Evolutionary conservation across 2,888 invertebrate species (phyloP), one percentile per base, ranked within the genome.

Genomic region (Caenorhabditis sinica): DNA sequence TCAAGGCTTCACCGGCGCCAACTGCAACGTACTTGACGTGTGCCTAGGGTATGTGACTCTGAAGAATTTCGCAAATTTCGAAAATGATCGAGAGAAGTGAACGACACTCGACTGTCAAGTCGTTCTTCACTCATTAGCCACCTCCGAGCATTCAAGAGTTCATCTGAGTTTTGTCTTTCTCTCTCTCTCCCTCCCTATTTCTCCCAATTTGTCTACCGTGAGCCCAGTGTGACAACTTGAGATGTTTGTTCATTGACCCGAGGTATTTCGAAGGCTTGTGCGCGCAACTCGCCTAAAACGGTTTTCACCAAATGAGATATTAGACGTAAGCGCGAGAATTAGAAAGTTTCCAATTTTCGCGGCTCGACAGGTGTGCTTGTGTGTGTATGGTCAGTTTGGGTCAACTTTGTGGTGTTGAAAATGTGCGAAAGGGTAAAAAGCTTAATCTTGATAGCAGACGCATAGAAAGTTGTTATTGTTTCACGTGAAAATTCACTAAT

Each of bases 1-100:
- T 28, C 88, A 90, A 69, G 91, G 91, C 51, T 91, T 92, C 86
- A 88, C 89, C 58, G 91, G 91, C 28, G 81, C 86, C 74, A 92
- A 91, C 80, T 91, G 91, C 83, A 92, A 92, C 72, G 87, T 90
- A 53, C 85, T 89, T 40, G 91, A 91, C 85, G 87, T 89, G 33
- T 91, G 91, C 79, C 79, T 89, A 9, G 88, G 89, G 91, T 91
- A 74, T 74, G 89, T 66, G 49, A 51, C 45, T 60, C 58, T 51
- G 73, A 66, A 45, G 58, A 66, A 43, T 56, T 65, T 56, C 65
- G 23, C 40, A 76, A n/a, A 20, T 20, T 49, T 49, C 49, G 49
- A n/a, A 49, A 49, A 49, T 17, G 17, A 25, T 11, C 25, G 49
- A 76, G n/a, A n/a, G n/a, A n/a, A 4, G 33, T 9, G 4, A 45